Evolutionary conservation across 2,888 invertebrate species (phyloP), one percentile per base, ranked within the genome.

Genomic region (Chloroclysta siterata): DNA sequence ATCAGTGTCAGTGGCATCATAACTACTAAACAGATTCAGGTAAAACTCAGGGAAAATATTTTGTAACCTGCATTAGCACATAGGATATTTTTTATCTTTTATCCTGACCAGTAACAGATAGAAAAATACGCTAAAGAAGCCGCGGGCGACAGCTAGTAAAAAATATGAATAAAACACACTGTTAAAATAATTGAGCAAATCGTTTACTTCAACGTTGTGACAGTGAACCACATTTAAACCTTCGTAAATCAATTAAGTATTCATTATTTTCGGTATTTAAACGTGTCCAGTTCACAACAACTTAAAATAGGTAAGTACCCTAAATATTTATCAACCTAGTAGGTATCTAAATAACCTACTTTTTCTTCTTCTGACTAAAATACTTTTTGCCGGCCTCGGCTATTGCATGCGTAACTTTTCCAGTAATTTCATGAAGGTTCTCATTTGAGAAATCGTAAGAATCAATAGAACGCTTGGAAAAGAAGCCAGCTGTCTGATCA

Each of bases 271-370:
- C 3, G 3, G 2, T 57, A 47, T 8, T 87, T 90, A 79, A 87
- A 87, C 82, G 89, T 90, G 89, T 84, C 90, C 90, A 93, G 89
- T 89, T 79, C 82, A 81, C 91, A 93, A 93, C 92, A 68, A 69
- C 59, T 71, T 72, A 70, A 63, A 53, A 52, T 58, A 63, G 10
- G 36, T 36, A 36, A 11, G 11, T 11, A 8, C 36, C 36, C 11
- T 36, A 36, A 39, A 39, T 2, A 11, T 39, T 3, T 1, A 39
- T 1, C 8, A 5, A 64, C 13, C 54, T 68, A 66, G 57, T n/a
- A 4, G 17, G 29, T 28, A 53, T 33, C 54, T 36, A 52, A 33
- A 33, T 33, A 33, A 7, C 33, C 29, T 15, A 44, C 44, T 70
- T 68, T 68, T 72, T 70, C 55, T 71, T 72, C 56, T 76, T 79